Evolutionary conservation across 1,140 invertebrate species (phyloP).

Genomic region (Drosophila ohnishii): DNA sequence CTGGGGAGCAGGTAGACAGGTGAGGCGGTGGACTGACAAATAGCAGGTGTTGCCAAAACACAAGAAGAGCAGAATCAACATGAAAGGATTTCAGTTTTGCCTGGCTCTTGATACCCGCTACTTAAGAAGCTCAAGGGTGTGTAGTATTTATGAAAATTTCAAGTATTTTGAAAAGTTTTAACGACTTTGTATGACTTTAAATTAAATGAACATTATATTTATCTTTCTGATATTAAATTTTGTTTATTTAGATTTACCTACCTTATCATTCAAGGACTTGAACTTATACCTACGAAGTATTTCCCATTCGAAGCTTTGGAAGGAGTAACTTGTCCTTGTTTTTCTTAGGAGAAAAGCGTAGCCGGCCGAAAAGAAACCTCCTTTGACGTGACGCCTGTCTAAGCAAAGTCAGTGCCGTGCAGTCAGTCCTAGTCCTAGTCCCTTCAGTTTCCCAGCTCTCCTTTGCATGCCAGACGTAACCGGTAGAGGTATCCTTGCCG

Average conservation of each 20-base stretch:
- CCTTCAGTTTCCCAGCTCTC: not conserved
- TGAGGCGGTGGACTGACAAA: conserved; percentile 39
- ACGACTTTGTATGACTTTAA: not conserved
- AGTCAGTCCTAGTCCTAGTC: conserved; percentile 20
- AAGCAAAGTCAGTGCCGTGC: conserved; percentile 36
- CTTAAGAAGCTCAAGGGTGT: not conserved
- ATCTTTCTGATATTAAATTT: not conserved
- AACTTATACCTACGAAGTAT: not conserved
- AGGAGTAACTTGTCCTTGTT: not conserved
- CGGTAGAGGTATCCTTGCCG: conserved; percentile 1
- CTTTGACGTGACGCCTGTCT: conserved; percentile 40
- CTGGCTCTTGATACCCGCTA: conserved; percentile 12
- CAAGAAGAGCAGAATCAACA: conserved; percentile 48
- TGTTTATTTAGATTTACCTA: too few relatives aligned
- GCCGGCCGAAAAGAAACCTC: conserved; percentile 11
- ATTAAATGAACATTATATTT: not conserved
- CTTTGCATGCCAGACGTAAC: conserved; percentile 6
- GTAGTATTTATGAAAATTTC: not conserved
- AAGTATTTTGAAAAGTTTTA: too few relatives aligned
- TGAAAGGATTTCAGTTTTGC: conserved; percentile 37
- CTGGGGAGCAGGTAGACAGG: not conserved
- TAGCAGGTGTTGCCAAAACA: conserved; percentile 60
- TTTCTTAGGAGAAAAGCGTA: conserved; percentile 9
- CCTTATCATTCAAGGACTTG: too few relatives aligned
- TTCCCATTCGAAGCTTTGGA: not conserved